Conservation (phyloP, 2,113 vertebrate genomes). For the Dipodomys spectabilis region DNA sequence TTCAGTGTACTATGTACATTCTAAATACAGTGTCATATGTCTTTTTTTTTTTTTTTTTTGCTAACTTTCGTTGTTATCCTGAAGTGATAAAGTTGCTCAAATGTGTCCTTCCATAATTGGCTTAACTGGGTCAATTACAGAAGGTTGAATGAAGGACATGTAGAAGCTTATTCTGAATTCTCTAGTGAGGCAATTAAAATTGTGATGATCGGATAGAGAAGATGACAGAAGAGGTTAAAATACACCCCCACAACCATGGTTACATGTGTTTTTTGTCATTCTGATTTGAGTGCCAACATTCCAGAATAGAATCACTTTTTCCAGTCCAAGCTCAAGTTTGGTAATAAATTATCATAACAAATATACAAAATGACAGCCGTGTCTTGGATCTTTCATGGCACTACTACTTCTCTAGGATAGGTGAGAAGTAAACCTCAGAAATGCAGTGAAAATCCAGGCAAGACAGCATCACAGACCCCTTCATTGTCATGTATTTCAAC, state of each 20-base stretch:
- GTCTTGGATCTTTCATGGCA: not conserved
- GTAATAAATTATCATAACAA: not conserved
- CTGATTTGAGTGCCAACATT: conserved; percentile 25
- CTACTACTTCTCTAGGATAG: not conserved
- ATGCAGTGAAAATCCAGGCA: not conserved
- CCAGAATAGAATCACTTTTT: conserved; percentile 36
- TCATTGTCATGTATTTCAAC: not conserved
- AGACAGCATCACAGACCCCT: not conserved
- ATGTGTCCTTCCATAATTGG: not conserved
- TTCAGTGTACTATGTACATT: not conserved
- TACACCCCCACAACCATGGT: not conserved
- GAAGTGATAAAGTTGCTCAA: not conserved
- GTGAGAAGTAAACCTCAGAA: not conserved
- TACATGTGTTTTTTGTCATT: conserved; percentile 5
- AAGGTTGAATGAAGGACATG: not conserved
- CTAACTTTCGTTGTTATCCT: not conserved
- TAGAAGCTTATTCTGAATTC: not conserved
- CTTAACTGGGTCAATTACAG: not conserved
- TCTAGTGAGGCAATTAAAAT: not conserved
- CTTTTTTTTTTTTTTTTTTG: not conserved
- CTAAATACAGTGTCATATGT: too few relatives aligned
- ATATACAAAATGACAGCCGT: not conserved
- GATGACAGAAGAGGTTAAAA: conserved; percentile 9
- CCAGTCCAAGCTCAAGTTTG: conserved; percentile 1
- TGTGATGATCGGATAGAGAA: not conserved